Conservation (phyloP, 2,113 vertebrate species). For the Tupaia chinensis region DNA sequence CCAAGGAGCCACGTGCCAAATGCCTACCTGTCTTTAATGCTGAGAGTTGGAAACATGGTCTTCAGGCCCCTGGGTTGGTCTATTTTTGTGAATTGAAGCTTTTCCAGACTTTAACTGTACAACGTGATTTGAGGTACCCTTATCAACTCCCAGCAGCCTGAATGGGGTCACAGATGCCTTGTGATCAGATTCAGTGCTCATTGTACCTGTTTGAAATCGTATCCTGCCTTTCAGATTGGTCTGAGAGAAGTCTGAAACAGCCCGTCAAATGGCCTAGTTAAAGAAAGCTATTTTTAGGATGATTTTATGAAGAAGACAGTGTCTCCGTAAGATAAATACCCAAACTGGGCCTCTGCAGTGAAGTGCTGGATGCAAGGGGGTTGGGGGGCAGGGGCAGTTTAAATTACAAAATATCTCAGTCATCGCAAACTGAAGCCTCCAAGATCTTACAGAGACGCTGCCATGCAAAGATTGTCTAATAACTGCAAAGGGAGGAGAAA, state of each 20-base stretch:
- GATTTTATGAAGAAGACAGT: conserved; percentile 12
- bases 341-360: not conserved
- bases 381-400: not conserved
- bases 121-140: not conserved
- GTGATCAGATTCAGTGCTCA: not conserved
- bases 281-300: conserved; percentile 65
- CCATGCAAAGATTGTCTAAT: not conserved
- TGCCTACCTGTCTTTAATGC: not conserved
- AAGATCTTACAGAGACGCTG: not conserved
- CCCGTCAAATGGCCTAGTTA: not conserved
- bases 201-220: conserved; percentile 49
- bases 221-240: conserved; percentile 40
- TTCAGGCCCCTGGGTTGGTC: not conserved
- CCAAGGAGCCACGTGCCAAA: not conserved
- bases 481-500: not conserved
- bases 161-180: not conserved
- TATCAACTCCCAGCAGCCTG: not conserved
- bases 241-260: conserved; percentile 42
- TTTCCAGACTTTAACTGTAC: not conserved
- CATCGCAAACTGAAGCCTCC: conserved; percentile 59
- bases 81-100: not conserved
- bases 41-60: not conserved
- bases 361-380: not conserved
- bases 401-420: not conserved
- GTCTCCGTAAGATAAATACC: not conserved